phyloP scores from a whole-genome alignment of 1,140 invertebrate genomes.

The Trypoxylus dichotomus region DNA sequence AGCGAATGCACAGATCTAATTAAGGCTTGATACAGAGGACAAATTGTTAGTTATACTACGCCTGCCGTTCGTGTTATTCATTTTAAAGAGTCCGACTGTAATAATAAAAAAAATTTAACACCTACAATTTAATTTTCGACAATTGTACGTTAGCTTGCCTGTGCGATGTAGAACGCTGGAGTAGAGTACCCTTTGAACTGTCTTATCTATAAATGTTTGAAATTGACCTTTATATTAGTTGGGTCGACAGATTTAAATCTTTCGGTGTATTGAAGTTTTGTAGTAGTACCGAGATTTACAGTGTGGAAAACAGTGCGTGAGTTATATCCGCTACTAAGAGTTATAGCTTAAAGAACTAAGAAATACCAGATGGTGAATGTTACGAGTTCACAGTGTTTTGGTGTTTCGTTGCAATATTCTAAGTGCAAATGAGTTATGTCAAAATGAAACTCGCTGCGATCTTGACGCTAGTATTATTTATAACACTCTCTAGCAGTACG shows the following conservation, averaged over 20 bases:
- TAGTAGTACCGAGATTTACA: background rate
- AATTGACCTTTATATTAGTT: constrained; percentile 10
- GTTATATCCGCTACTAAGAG: background rate
- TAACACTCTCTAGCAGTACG: background rate
- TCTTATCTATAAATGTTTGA: background rate
- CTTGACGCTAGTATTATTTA: constrained; percentile 9
- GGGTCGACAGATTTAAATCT: constrained; percentile 5
- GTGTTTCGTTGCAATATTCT: background rate
- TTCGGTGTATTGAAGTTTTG: background rate
- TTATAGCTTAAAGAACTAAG: background rate
- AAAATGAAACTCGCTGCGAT: background rate
- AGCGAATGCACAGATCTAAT: background rate
- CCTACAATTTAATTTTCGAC: background rate
- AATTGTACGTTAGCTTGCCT: background rate
- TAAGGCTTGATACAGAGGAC: background rate
- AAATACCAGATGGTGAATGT: background rate
- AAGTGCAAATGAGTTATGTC: constrained; percentile 4
- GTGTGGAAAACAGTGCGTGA: too few relatives aligned
- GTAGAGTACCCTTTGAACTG: background rate
- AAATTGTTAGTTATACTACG: constrained; percentile 13
- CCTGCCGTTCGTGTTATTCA: background rate
- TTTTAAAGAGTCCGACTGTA: background rate
- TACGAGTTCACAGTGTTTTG: background rate
- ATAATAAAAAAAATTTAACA: background rate
- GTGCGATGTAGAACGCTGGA: background rate